phyloP scores from a whole-genome alignment of 2,797 vertebrate species.

The Pipistrellus nathusii region DNA sequence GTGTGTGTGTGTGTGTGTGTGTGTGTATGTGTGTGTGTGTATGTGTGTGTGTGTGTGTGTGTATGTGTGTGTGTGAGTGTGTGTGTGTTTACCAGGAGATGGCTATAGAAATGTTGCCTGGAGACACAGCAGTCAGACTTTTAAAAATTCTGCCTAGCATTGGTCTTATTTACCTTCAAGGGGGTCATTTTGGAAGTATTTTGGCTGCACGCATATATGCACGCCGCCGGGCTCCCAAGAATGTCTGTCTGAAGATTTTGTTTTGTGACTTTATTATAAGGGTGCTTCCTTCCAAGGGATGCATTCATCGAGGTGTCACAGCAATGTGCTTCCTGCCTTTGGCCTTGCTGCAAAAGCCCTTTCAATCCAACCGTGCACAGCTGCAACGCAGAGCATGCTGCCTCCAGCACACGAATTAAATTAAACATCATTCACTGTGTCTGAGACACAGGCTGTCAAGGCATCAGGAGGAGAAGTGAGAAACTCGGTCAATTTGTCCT shows the following conservation, averaged over 20 bases:
- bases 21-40: too few relatives aligned
- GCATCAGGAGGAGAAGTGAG: slow-evolving; percentile 40
- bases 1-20: not conserved
- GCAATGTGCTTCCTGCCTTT: slow-evolving; percentile 62
- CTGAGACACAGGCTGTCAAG: slow-evolving; percentile 61
- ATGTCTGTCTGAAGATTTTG: slow-evolving; percentile 68
- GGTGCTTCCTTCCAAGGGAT: slow-evolving; percentile 51
- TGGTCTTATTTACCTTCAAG: not conserved
- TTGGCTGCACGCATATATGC: slow-evolving; percentile 40
- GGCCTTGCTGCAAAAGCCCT: slow-evolving; percentile 54
- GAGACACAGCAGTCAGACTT: not conserved
- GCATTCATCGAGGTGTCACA: slow-evolving; percentile 60
- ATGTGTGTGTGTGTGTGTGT: too few relatives aligned
- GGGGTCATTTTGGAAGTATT: not conserved
- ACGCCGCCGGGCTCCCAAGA: not conserved
- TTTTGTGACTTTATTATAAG: slow-evolving; percentile 76
- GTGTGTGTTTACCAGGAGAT: not conserved
- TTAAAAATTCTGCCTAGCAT: not conserved
- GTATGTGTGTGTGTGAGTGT: too few relatives aligned
- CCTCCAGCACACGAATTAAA: slow-evolving; percentile 64
- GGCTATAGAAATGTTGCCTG: not conserved
- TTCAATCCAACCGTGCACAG: slow-evolving; percentile 64
- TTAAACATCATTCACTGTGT: slow-evolving; percentile 68
- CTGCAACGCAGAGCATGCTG: not conserved
- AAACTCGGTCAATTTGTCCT: slow-evolving; percentile 63